phyloP scores from a whole-genome alignment of 1,140 invertebrate genomes.

The Hesperophylax magnus region DNA sequence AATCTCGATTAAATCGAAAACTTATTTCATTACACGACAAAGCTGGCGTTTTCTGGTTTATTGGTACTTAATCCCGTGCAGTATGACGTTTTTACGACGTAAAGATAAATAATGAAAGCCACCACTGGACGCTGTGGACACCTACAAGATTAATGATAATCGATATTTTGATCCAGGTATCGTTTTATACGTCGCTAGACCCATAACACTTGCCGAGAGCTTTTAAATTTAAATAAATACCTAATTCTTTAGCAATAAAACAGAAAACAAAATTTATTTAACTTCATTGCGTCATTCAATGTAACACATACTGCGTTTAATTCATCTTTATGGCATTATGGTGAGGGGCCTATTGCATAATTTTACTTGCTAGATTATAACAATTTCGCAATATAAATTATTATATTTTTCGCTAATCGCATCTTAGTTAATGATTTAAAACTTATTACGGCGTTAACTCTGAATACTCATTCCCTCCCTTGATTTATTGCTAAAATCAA shows the following conservation, averaged over 20 bases:
- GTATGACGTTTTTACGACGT: background rate
- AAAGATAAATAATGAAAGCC: constrained; percentile 6
- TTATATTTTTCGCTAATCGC: too few relatives aligned
- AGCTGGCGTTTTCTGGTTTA: constrained; percentile 1
- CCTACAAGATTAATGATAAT: background rate
- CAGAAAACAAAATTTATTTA: too few relatives aligned
- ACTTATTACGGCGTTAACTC: too few relatives aligned
- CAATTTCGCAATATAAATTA: too few relatives aligned
- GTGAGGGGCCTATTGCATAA: too few relatives aligned
- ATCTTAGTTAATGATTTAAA: too few relatives aligned
- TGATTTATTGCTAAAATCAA: constrained; percentile 1
- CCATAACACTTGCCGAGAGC: background rate
- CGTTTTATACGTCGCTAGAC: background rate
- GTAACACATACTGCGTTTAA: too few relatives aligned
- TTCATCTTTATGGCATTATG: too few relatives aligned
- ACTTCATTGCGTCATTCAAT: too few relatives aligned
- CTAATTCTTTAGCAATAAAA: too few relatives aligned
- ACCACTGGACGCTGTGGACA: background rate
- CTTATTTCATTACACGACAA: constrained; percentile 8
- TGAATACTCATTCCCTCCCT: background rate
- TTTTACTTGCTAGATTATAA: too few relatives aligned
- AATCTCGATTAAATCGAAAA: background rate
- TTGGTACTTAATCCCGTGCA: background rate
- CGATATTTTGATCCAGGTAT: background rate
- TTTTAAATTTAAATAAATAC: too few relatives aligned